phyloP scores from a whole-genome alignment of 2,113 vertebrate species.

The Numenius arquata region DNA sequence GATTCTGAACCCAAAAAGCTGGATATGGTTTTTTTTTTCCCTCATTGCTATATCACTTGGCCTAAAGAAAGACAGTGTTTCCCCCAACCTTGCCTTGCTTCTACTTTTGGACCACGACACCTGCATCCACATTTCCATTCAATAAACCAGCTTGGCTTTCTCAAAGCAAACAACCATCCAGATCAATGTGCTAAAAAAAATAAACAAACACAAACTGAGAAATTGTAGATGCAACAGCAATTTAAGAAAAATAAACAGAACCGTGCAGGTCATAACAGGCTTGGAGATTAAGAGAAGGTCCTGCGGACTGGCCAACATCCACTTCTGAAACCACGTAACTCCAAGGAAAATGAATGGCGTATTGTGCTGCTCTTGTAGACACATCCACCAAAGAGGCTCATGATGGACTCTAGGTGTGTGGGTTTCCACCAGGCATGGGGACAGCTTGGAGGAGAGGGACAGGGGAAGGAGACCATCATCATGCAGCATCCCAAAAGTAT shows the following conservation, averaged over 20 bases:
- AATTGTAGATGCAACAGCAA: neutral
- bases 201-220: neutral
- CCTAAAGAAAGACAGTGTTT: rapidly evolving
- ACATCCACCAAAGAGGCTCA: neutral
- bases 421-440: neutral
- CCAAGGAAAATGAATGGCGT: neutral
- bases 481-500: rapidly evolving
- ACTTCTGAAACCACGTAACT: neutral
- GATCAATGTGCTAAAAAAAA: neutral
- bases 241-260: neutral
- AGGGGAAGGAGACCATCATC: neutral
- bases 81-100: neutral
- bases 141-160: neutral
- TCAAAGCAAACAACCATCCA: neutral
- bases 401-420: rapidly evolving
- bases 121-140: neutral
- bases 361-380: neutral
- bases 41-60: neutral
- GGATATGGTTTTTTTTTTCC: neutral
- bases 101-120: neutral
- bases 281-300: neutral
- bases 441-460: neutral
- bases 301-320: neutral
- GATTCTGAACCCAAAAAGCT: neutral
- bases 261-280: neutral